A percentile compares a stretch with the other conserved stretches of the same genome.
Conservation (phyloP, 2,888 invertebrate genomes). For the Idaea biselata region DNA sequence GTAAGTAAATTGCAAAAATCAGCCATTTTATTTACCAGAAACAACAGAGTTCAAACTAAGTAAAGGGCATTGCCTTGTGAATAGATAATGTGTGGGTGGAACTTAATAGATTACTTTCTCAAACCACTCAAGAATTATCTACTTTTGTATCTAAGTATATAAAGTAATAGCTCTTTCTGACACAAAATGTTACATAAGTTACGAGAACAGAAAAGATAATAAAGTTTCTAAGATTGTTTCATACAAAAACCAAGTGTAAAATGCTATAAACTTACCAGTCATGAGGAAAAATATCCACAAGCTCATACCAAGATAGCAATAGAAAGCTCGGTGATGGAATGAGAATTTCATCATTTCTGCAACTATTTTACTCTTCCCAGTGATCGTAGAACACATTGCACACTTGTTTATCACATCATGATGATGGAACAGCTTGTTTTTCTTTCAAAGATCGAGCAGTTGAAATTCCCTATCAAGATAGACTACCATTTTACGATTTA, state of each 20-base stretch:
- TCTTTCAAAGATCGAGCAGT: not conserved
- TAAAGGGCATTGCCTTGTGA: too few relatives aligned
- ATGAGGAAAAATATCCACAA: slow-evolving; percentile 90
- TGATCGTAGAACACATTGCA: slow-evolving; percentile 25
- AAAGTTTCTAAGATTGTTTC: not conserved
- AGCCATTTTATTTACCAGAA: too few relatives aligned
- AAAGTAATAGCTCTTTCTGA: too few relatives aligned
- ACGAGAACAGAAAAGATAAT: too few relatives aligned
- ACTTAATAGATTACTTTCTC: too few relatives aligned
- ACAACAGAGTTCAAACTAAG: too few relatives aligned
- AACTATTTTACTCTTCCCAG: slow-evolving; percentile 47
- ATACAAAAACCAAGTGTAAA: slow-evolving; percentile 77
- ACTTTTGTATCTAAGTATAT: too few relatives aligned
- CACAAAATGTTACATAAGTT: too few relatives aligned
- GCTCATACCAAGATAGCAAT: slow-evolving; percentile 90
- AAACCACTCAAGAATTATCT: too few relatives aligned
- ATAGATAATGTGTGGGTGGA: too few relatives aligned
- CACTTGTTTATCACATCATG: not conserved
- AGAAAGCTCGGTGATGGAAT: slow-evolving; percentile 87
- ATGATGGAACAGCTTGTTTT: not conserved
- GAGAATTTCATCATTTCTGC: slow-evolving; percentile 73
- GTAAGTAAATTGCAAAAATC: too few relatives aligned
- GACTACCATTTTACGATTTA: not conserved
- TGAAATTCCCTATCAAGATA: not conserved
- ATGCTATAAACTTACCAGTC: slow-evolving; percentile 85